Conservation (phyloP, 92 coral and sea anemone species). For the Bergia puertoricense region DNA sequence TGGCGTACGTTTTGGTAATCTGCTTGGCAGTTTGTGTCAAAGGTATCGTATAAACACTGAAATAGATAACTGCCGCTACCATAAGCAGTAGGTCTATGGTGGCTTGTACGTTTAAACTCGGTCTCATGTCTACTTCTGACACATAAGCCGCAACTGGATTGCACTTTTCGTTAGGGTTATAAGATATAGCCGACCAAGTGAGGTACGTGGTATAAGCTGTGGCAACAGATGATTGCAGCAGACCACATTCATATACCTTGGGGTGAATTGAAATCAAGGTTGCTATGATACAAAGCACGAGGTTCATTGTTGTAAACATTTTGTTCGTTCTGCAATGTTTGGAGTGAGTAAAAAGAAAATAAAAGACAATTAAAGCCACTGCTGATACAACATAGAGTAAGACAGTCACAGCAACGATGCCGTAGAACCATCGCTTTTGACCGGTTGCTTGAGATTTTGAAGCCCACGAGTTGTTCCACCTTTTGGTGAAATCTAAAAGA, state of each 20-base stretch:
- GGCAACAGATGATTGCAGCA: slow-evolving; percentile 80
- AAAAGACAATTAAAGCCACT: slow-evolving; percentile 73
- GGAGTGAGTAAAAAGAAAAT: slow-evolving; percentile 73
- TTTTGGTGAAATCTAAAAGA: slow-evolving; percentile 75
- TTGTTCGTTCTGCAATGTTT: slow-evolving; percentile 81
- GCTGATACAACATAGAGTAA: slow-evolving; percentile 68
- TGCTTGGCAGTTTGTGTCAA: slow-evolving; percentile 58
- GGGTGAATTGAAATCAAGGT: slow-evolving; percentile 88
- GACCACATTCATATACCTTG: slow-evolving; percentile 79
- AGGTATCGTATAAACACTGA: slow-evolving; percentile 70
- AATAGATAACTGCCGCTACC: slow-evolving; percentile 68
- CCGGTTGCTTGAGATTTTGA: slow-evolving; percentile 69
- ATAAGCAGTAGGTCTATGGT: slow-evolving; percentile 74
- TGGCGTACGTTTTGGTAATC: slow-evolving; percentile 45
- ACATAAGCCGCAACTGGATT: slow-evolving; percentile 92
- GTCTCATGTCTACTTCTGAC: slow-evolving; percentile 95
- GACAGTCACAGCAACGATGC: slow-evolving; percentile 56
- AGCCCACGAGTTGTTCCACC: slow-evolving; percentile 70
- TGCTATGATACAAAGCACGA: slow-evolving; percentile 82
- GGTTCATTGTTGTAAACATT: slow-evolving; percentile 82
- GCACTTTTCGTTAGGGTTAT: slow-evolving; percentile 94
- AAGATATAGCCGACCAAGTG: slow-evolving; percentile 90
- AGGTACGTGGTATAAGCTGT: slow-evolving; percentile 76
- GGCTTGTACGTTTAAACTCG: slow-evolving; percentile 87
- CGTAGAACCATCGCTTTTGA: slow-evolving; percentile 63